These are phyloP conservation scores for Meleagris gallopavo DNA, from an alignment of 2,113 vertebrate species.

Conservation along the genomic window DNA sequence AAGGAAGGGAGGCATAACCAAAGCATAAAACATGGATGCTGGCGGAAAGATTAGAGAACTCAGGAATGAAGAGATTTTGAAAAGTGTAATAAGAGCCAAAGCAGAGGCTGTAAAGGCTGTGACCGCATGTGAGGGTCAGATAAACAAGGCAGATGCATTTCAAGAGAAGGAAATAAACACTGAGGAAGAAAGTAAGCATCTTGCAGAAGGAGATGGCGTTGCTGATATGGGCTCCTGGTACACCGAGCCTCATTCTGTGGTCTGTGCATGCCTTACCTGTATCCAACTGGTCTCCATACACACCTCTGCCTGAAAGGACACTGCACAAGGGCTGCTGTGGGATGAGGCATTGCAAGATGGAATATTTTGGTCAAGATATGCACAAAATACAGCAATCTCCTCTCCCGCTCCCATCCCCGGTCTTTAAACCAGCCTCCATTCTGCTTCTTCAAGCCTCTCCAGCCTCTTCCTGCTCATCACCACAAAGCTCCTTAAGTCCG, in stretches of 20 bases:
- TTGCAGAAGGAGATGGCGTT: background rate
- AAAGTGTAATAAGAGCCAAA: background rate
- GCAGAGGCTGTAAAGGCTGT: constrained; percentile 27
- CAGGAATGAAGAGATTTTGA: background rate
- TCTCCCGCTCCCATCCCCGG: background rate
- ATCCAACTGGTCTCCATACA: background rate
- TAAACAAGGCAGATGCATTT: background rate
- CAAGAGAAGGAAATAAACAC: background rate
- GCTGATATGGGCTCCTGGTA: background rate
- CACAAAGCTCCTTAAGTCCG: background rate
- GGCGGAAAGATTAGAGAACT: background rate
- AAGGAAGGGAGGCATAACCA: constrained; percentile 63
- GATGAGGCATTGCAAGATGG: rapidly evolving
- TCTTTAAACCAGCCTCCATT: background rate
- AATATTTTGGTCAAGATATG: background rate
- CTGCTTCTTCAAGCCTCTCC: background rate
- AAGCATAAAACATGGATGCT: constrained; percentile 59
- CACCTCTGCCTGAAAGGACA: background rate
- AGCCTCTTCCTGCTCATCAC: background rate
- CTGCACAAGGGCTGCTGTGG: rapidly evolving
- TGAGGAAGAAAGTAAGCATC: background rate
- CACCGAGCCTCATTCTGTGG: background rate
- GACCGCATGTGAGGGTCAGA: background rate
- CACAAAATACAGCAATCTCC: background rate
- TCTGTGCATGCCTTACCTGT: background rate